Evolutionary conservation across 2,888 invertebrate genomes (phyloP), one percentile per base, ranked within the genome.

Genomic region (Loripinus fragilis): DNA sequence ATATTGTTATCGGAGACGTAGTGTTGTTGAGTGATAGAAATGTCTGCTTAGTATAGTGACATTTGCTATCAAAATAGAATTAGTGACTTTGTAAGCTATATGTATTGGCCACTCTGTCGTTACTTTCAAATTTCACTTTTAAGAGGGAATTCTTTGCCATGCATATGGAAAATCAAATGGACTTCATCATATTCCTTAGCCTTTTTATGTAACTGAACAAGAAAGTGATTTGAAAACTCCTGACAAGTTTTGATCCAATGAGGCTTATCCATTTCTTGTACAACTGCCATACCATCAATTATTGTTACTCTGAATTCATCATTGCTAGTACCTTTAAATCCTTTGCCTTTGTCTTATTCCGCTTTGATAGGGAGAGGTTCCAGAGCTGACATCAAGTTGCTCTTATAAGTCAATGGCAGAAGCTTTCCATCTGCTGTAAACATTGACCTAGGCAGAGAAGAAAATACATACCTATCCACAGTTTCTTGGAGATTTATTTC

Each of bases 11-110:
- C 55, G 64, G 55, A 65, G 68, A 38, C 66, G 70, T 75, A 2
- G 75, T 75, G 5, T 20, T 45, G n/a, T 33, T 33, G 70, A 52
- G 65, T 33, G 70, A 75, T 30, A 75, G 45, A 10, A 75, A 28
- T 25, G 70, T 69, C 33, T 28, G 10, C 65, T 55, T n/a, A n/a
- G n/a, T n/a, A n/a, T 23, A 5, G 70, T 5, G 10, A 70, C 50
- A 25, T 75, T 75, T 33, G 35, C 23, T 12, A 75, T 35, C n/a
- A 38, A n/a, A n/a, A 65, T 70, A 20, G 23, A 41, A 55, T 71
- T 50, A 48, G 48, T 71, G 25, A 64, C 55, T n/a, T 75, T 55
- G 65, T 64, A 75, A 33, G 64, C 48, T 1, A 75, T 66, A 17
- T 28, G 28, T 2, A 15, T 23, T 60, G 33, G 5, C 25, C 45